These are phyloP conservation scores for Hypomesus transpacificus DNA, from an alignment of 2,113 vertebrate genomes.

Conservation along the genomic window DNA sequence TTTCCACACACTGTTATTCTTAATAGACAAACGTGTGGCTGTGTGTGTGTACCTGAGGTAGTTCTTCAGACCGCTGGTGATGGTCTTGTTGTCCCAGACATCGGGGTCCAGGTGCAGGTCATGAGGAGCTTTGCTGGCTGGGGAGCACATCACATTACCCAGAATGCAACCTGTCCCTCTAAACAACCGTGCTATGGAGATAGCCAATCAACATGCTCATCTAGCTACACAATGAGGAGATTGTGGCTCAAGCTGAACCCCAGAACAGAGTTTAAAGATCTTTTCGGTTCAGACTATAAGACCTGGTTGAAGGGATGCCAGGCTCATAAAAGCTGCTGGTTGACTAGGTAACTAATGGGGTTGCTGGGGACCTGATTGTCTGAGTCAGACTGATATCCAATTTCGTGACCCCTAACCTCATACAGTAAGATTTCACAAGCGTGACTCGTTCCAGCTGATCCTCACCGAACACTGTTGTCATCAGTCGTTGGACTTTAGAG, in stretches of 20 bases:
- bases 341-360: too few relatives aligned
- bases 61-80: slow-evolving; percentile 89
- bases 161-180: not conserved
- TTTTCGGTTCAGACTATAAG: too few relatives aligned
- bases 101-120: slow-evolving; percentile 89
- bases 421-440: not conserved
- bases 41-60: slow-evolving; percentile 80
- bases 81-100: slow-evolving; percentile 89
- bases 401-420: too few relatives aligned
- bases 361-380: too few relatives aligned
- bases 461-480: slow-evolving; percentile 83
- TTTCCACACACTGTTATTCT: too few relatives aligned
- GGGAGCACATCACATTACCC: not conserved
- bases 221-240: too few relatives aligned
- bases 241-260: too few relatives aligned
- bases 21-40: not conserved
- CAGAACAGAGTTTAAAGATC: too few relatives aligned
- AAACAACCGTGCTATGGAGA: not conserved
- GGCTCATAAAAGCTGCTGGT: too few relatives aligned
- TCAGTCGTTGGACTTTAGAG: slow-evolving; percentile 83
- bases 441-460: slow-evolving; percentile 2
- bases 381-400: too few relatives aligned
- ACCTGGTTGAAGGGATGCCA: too few relatives aligned
- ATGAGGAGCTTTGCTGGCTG: slow-evolving; percentile 74
- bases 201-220: too few relatives aligned